Evolutionary conservation across 53 echinoderm and acorn worm species (phyloP).

Genomic region (Henricia sp.): DNA sequence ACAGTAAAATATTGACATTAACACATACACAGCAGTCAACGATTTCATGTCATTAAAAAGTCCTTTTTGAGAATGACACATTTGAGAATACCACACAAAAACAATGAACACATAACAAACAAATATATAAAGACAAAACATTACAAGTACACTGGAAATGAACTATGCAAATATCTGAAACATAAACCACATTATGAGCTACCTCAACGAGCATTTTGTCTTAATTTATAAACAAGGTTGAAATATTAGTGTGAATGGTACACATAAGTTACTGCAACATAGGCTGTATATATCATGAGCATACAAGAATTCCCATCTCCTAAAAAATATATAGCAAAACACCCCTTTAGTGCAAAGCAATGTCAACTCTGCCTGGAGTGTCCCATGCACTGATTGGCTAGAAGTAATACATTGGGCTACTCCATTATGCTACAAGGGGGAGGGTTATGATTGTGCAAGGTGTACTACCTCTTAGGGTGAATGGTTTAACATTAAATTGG

Average conservation of each 20-base stretch:
- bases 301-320: conserved; percentile 39
- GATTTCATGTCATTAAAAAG: too few relatives aligned
- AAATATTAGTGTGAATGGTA: too few relatives aligned
- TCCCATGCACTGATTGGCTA: conserved; percentile 78
- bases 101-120: background rate
- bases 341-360: conserved; percentile 46
- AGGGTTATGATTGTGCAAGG: conserved; percentile 45
- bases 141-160: background rate
- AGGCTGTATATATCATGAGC: conserved; percentile 43
- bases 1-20: conserved; percentile 57
- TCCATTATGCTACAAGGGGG: conserved; percentile 60
- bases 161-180: background rate
- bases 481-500: conserved; percentile 12
- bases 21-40: too few relatives aligned
- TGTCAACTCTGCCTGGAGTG: conserved; percentile 58
- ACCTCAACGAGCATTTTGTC: too few relatives aligned
- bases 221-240: too few relatives aligned
- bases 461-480: conserved; percentile 36
- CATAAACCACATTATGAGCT: background rate
- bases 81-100: background rate
- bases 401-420: conserved; percentile 51
- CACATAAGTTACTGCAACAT: too few relatives aligned
- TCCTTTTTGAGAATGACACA: conserved; percentile 34
- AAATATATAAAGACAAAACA: background rate
- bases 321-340: background rate